Percentiles rank a stretch among this genome's conserved stretches.
phyloP scores from a whole-genome alignment of 2,888 invertebrate genomes.

The Oscheius sp. region DNA sequence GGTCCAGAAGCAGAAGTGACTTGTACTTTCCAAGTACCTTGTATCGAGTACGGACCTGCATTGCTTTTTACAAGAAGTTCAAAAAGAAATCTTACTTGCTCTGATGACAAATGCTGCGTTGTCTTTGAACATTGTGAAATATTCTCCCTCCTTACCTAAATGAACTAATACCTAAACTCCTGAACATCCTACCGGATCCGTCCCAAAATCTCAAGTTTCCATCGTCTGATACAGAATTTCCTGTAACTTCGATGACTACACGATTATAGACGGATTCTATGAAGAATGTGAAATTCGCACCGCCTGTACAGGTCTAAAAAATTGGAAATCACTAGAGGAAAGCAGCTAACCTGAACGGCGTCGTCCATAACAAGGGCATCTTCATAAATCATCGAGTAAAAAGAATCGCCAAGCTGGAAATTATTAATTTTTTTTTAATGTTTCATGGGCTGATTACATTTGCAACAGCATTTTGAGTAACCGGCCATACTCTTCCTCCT shows the following conservation, averaged over 20 bases:
- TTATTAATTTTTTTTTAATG: not conserved
- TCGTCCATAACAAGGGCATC: conserved; percentile 44
- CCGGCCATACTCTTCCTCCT: conserved; percentile 47
- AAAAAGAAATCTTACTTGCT: not conserved
- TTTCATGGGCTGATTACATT: not conserved
- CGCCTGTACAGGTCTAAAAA: conserved; percentile 36
- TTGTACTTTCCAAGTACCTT: conserved; percentile 8
- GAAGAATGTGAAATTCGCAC: conserved; percentile 42
- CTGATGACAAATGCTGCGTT: not conserved
- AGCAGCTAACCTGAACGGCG: not conserved
- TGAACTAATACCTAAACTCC: too few relatives aligned
- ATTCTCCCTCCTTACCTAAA: too few relatives aligned
- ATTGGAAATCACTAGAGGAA: not conserved
- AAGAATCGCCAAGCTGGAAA: conserved; percentile 36
- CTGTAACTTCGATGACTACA: conserved; percentile 40
- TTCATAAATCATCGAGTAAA: conserved; percentile 40
- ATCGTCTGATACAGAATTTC: conserved; percentile 30
- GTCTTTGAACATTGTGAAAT: conserved; percentile 1
- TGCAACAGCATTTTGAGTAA: conserved; percentile 25
- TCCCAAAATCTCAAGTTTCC: conserved; percentile 36
- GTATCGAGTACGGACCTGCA: not conserved
- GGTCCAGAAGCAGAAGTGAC: conserved; percentile 12
- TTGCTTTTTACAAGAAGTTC: too few relatives aligned
- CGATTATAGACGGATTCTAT: conserved; percentile 41
- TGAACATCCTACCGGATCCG: not conserved